phyloP scores from a whole-genome alignment of 2,113 vertebrate genomes.

The Gopherus evgoodei region DNA sequence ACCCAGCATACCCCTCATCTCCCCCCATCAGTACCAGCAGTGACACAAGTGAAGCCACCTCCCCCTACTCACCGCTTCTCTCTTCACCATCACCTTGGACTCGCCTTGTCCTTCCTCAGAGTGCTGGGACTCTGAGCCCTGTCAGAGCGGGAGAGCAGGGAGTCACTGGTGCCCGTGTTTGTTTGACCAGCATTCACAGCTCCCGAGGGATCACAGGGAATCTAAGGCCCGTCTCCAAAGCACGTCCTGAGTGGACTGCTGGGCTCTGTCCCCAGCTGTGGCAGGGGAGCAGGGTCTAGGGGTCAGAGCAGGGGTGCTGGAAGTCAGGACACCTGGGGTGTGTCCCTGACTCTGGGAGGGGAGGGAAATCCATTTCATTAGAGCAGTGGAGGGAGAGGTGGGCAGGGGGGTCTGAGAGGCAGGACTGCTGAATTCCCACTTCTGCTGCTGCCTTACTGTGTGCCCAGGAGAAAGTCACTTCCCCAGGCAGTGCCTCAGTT shows the following conservation, averaged over 20 bases:
- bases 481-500: too few species aligned
- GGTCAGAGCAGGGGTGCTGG: too few species aligned
- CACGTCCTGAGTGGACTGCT: too few species aligned
- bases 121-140: background rate
- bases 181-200: too few species aligned
- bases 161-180: background rate
- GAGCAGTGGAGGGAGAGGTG: too few species aligned
- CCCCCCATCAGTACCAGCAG: background rate
- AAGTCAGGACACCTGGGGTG: too few species aligned
- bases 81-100: background rate
- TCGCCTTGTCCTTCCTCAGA: background rate
- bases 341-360: background rate
- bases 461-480: too few species aligned
- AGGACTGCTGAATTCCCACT: background rate
- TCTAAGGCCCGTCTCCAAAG: background rate
- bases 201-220: accelerated
- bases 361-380: background rate
- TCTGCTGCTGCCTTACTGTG: background rate
- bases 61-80: background rate
- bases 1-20: background rate
- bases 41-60: too few species aligned
- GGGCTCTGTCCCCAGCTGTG: too few species aligned
- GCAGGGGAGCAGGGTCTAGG: too few species aligned
- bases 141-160: background rate
- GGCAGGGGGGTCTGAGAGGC: background rate